phyloP scores from a whole-genome alignment of 2,888 invertebrate species.

The Malacosoma neustria region DNA sequence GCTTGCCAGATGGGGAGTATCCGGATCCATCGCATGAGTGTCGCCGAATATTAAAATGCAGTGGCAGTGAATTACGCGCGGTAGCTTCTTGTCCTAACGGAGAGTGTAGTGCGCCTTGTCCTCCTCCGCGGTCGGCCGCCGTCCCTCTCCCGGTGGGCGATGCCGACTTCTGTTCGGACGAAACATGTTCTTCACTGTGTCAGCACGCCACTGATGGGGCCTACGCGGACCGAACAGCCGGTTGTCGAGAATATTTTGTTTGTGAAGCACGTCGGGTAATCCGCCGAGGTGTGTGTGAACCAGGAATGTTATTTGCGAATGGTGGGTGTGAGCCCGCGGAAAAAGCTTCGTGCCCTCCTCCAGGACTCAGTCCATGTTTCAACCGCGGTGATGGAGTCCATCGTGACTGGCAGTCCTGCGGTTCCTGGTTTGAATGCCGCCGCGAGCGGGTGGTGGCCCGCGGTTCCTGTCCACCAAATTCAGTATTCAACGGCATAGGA shows the following conservation, averaged over 20 bases:
- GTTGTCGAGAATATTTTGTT: conserved; percentile 75
- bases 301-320: conserved; percentile 65
- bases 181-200: conserved; percentile 65
- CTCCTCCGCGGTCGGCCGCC: conserved; percentile 52
- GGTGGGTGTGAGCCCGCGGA: conserved; percentile 64
- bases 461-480: conserved; percentile 58
- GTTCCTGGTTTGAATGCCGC: conserved; percentile 65
- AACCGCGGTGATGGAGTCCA: conserved; percentile 57
- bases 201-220: conserved; percentile 69
- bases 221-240: conserved; percentile 68
- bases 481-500: conserved; percentile 63
- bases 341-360: conserved; percentile 56
- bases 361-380: conserved; percentile 58
- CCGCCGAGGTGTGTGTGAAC: conserved; percentile 71
- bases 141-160: conserved; percentile 66
- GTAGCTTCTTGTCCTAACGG: conserved; percentile 44
- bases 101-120: conserved; percentile 39
- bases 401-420: conserved; percentile 62
- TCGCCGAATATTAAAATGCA: conserved; percentile 63
- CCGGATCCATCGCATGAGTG: conserved; percentile 75
- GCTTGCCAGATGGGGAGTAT: conserved; percentile 71
- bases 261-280: conserved; percentile 69
- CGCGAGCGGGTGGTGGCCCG: conserved; percentile 54
- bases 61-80: conserved; percentile 53
- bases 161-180: conserved; percentile 65